Conservation (phyloP, 2,888 invertebrate genomes). For the Torymus auratus region DNA sequence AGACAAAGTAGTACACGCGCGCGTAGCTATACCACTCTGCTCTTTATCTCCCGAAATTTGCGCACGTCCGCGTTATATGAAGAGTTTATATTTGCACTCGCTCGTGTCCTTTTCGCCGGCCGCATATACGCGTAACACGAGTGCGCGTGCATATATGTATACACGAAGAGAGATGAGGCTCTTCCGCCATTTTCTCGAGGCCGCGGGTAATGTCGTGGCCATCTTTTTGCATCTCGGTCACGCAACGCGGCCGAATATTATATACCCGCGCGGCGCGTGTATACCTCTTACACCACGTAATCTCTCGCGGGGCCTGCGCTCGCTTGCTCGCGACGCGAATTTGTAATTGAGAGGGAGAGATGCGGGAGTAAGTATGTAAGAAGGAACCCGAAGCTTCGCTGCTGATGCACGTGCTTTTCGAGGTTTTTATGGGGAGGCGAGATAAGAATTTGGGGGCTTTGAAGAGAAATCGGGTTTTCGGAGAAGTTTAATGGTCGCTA, state of each 20-base stretch:
- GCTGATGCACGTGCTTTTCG: no score
- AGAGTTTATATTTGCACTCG: constrained; percentile 18
- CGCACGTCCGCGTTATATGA: constrained; percentile 38
- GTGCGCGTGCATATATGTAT: neutral
- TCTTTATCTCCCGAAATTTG: constrained; percentile 34
- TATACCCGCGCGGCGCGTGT: no score
- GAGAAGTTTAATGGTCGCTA: no score
- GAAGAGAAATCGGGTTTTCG: no score
- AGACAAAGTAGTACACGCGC: no score
- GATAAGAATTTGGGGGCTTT: no score
- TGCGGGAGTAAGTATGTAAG: no score
- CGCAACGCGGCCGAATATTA: constrained; percentile 51
- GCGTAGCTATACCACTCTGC: neutral
- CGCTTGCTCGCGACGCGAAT: constrained; percentile 22
- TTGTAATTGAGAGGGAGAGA: neutral
- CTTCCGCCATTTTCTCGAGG: constrained; percentile 46
- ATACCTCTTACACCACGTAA: constrained; percentile 15
- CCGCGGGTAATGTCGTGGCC: constrained; percentile 16
- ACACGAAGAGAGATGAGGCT: constrained; percentile 1
- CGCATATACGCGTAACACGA: no score
- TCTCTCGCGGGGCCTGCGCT: constrained; percentile 21
- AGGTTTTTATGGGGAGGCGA: no score
- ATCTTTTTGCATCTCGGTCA: constrained; percentile 54
- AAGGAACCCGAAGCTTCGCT: no score
- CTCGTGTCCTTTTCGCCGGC: neutral